Base-by-base conservation (phyloP, 2,888 invertebrate species). In the Dynastes maya region DNA sequence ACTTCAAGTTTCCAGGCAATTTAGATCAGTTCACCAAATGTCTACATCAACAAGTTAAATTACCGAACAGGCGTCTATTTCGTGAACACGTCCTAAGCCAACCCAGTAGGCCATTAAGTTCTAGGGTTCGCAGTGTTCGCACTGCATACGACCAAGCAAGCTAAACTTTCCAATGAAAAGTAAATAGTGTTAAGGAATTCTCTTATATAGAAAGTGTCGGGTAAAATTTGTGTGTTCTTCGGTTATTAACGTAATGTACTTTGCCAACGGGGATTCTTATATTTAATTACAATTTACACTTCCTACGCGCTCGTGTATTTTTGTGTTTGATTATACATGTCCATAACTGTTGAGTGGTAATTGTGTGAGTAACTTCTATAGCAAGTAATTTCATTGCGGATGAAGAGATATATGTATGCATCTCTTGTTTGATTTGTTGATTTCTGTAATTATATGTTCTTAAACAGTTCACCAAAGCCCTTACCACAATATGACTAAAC, bases 11-110 rank as follows among this genome's bases (percentile, higher is more conserved):
- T 16, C 8, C 55, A 8, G 16, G 22, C 55, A 58, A 58, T 22
- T 22, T 22, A 22, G n/a, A 58, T 58, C 22, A 22, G n/a, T 58
- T 58, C 22, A 58, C 8, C 55, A 58, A 58, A 22, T 58, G 55
- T 58, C 55, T 58, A 16, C 55, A 58, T 58, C 55, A n/a, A 58
- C 53, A 53, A 53, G 55, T 58, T 58, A 58, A 58, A 58, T 58
- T 58, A 53, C 16, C 16, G 16, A 16, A 58, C 55, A 22, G 3
- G 16, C 53, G n/a, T 4, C 4, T 2, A 53, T n/a, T 58, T 22
- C 16, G 55, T 22, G 6, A 58, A 16, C 55, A 16, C 55, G 16
- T 58, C 55, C 8, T 27, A 58, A 58, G 8, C 55, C 22, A 58
- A 22, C 55, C 5, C 8, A 58, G 22, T 22, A 58, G 22, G 8